Base-by-base conservation (phyloP, 2,797 vertebrate genomes). In the Tachyglossus aculeatus region DNA sequence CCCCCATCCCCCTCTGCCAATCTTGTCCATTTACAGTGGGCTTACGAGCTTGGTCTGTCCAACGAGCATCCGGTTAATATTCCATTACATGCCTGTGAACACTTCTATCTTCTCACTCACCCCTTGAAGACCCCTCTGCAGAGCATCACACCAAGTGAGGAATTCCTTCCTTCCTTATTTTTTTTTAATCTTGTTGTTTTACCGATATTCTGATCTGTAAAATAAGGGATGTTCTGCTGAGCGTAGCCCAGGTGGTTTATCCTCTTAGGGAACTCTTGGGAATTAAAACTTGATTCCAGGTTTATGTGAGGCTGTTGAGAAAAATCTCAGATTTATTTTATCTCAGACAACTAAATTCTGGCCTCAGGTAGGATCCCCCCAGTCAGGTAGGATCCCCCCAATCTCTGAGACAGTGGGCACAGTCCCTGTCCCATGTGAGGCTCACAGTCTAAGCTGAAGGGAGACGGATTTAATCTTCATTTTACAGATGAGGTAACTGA, bases 91-190 rank as follows among this genome's bases (percentile, higher is more conserved):
- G 96, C 97, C 85, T 99, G 98, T 5, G 98, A 99, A 64, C 97
- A 99, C 85, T 99, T 99, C 91, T 99, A 99, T 92, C 95, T 99
- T 75, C 94, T 99, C 85, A 98, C 96, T 41, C 97, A 96, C 87
- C 93, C 96, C 62, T 86, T 95, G 54, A 88, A 94, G 78, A 90
- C 93, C 25, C 93, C 94, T 39, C 90, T 96, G 47, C 81, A 89
- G 4, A 91, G 88, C 74, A 91, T 39, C 83, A 91, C 85, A 1
- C 97, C 98, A 86, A 97, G 98, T 99, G 81, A 93, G 84, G 48
- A 64, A 64, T 51, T 53, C 45, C 43, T n/a, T 63, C 52, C 50
- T 43, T 7, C 24, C 36, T 39, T 69, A 1, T 39, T 68, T 66
- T 39, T 7, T 22, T 68, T 75, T 43, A 27, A 51, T 71, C 53